Conservation (phyloP, 2,113 vertebrate species). For the Archocentrus centrarchus region DNA sequence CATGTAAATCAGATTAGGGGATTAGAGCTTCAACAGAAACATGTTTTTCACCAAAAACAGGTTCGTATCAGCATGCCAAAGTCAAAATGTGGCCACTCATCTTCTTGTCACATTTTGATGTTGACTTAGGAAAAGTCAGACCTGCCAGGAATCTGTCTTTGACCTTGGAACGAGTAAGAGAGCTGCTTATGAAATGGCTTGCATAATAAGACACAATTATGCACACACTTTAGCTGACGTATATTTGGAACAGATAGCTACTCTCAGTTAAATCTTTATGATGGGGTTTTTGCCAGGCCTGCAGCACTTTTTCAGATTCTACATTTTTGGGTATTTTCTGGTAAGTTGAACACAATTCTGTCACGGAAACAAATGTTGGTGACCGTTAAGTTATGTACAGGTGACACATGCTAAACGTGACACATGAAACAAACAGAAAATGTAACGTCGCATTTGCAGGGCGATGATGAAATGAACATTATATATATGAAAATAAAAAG, state of each 20-base stretch:
- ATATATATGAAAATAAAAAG: too few relatives aligned
- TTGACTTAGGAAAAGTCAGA: not conserved
- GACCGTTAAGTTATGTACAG: too few relatives aligned
- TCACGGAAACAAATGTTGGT: too few relatives aligned
- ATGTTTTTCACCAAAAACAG: not conserved
- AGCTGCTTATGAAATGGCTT: conserved; percentile 7
- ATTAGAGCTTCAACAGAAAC: not conserved
- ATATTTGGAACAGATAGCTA: not conserved
- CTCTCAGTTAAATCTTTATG: not conserved
- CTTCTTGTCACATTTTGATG: not conserved
- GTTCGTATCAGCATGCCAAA: not conserved
- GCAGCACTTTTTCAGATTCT: too few relatives aligned
- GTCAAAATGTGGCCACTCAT: not conserved
- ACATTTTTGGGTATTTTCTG: too few relatives aligned
- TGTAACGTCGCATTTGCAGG: too few relatives aligned
- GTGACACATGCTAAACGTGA: too few relatives aligned
- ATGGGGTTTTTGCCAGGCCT: too few relatives aligned
- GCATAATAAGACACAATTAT: not conserved
- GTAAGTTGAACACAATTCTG: too few relatives aligned
- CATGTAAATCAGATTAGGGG: not conserved
- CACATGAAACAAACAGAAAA: too few relatives aligned
- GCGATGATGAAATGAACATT: too few relatives aligned
- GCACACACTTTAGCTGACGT: not conserved
- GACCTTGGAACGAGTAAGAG: conserved; percentile 1
- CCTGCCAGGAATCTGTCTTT: too few relatives aligned